Evolutionary conservation across 2,797 vertebrate genomes (phyloP), one percentile per base, ranked within the genome.

Genomic region (Chelmon rostratus): DNA sequence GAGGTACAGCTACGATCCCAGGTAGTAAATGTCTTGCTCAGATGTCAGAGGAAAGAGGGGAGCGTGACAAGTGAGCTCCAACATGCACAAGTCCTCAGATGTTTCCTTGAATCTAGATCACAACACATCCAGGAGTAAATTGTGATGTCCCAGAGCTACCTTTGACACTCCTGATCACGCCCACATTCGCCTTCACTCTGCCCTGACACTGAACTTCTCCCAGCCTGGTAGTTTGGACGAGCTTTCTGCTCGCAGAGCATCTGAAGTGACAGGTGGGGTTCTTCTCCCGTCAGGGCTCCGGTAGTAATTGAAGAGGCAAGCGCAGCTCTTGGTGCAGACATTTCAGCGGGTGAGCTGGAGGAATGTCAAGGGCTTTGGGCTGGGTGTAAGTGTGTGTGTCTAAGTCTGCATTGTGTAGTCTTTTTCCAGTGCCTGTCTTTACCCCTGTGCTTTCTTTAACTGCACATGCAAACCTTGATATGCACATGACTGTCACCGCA

Each of bases 241-340:
- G 76, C 81, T 85, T 31, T 59, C 73, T 57, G 66, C 69, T 11
- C 2, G 57, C 77, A 25, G 59, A 67, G 54, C n/a, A 79, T 87
- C 67, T 71, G 66, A 84, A 83, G 84, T 84, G 82, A 89, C 84
- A 81, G 28, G 79, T 74, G 50, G 31, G 69, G 19, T 56, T 83
- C 76, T 56, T 73, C 81, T 84, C 79, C 80, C 37, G 56, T 84
- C 87, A 79, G 68, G 50, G 37, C 74, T 73, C 71, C 6, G 31
- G 16, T 13, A 31, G 73, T 86, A 86, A 87, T 86, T 84, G 87
- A 85, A 40, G 63, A 83, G 77, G 68, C 73, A 79, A 57, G 46
- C 58, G 47, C 68, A 50, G 68, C 61, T 78, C 64, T 77, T 44
- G 7, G 31, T 69, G 76, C 64, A 82, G 84, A 84, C 77, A 9